Base-by-base conservation (phyloP, 2,888 invertebrate species). In the Meganola albula region DNA sequence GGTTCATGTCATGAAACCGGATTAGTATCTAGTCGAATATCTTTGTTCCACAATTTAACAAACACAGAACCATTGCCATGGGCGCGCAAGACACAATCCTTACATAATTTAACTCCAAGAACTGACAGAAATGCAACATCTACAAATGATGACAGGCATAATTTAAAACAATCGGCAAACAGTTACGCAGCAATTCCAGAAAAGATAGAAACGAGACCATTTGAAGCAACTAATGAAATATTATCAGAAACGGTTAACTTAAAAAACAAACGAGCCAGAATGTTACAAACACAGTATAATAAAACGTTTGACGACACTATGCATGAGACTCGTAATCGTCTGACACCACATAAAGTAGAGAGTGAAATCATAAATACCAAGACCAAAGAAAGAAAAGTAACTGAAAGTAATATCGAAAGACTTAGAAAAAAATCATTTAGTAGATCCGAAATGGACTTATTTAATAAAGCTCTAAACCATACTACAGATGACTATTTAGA, bases 391-490 rank as follows among this genome's bases (percentile, higher is more conserved):
- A 53, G 34, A 32, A 42, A 54, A 28, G 10, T 16, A 10, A 31
- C 3, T 12, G 22, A 4, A 25, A 33, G 14, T 7, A 40, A 37
- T 25, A 22, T 29, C 3, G 56, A 57, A 12, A 34, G 46, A 32
- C 51, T 76, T n/a, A 59, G 67, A 3, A 77, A 68, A 51, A 66
- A 67, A 27, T 74, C 74, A 7, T 70, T 77, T n/a, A 85, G 85
- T 44, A 84, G 74, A 57, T 85, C 85, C 11, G 85, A 85, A 64
- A 82, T 79, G 83, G 85, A 85, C 35, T 78, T 85, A 48, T 85
- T 84, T 31, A 83, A 63, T 34, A 85, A 79, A 64, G 44, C 61
- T n/a, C 46, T 63, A 30, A 54, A 42, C 29, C 60, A 59, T 32
- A 27, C 51, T 8, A 42, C 48, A 20, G 64, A 72, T 14, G 68